Conservation (phyloP, 2,888 invertebrate genomes). For the Chymomyza procnemis region DNA sequence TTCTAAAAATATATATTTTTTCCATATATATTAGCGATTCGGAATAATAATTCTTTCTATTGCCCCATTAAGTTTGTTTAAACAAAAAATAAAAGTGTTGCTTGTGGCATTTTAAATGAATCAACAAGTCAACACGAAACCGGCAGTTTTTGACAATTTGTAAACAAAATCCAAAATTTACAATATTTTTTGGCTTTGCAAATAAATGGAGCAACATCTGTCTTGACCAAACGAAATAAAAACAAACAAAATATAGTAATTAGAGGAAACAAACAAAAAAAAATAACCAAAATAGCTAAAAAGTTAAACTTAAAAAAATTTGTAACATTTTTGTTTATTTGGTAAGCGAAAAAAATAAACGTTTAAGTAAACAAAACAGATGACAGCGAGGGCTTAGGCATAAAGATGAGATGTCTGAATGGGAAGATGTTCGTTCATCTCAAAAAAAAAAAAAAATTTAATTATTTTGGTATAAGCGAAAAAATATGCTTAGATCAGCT, state of each 20-base stretch:
- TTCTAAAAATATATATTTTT: background rate
- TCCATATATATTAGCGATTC: background rate
- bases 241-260: conserved; percentile 26
- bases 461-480: background rate
- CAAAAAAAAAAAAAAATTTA: background rate
- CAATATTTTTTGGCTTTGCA: conserved; percentile 7
- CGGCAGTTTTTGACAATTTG: conserved; percentile 51
- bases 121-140: background rate
- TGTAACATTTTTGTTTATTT: conserved; percentile 42
- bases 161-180: conserved; percentile 56
- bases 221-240: background rate
- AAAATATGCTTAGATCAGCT: background rate
- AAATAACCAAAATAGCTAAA: conserved; percentile 31
- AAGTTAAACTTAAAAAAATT: conserved; percentile 31
- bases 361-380: background rate
- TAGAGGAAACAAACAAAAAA: conserved; percentile 29
- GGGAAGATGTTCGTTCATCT: background rate
- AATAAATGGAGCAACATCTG: too few relatives aligned
- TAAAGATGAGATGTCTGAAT: background rate
- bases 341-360: conserved; percentile 4
- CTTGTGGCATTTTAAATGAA: background rate
- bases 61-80: background rate
- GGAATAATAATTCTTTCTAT: conserved; percentile 1
- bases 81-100: background rate
- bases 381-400: background rate